phyloP scores from a whole-genome alignment of 2,797 vertebrate genomes.

The Gymnothorax javanicus region DNA sequence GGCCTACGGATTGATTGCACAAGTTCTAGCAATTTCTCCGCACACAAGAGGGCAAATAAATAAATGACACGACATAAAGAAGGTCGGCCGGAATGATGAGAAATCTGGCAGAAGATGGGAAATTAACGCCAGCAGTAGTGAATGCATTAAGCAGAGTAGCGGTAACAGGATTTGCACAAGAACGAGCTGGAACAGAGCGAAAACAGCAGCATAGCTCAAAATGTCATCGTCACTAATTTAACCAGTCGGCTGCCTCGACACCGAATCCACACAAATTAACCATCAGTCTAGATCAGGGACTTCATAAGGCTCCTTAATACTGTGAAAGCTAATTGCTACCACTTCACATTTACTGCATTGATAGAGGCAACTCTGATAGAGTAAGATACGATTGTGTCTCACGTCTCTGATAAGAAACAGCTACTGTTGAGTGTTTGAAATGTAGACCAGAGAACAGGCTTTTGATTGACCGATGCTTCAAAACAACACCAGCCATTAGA shows the following conservation, averaged over 20 bases:
- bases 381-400: conserved; percentile 27
- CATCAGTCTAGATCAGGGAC: conserved; percentile 8
- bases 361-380: conserved; percentile 17
- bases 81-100: conserved; percentile 35
- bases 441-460: conserved; percentile 36
- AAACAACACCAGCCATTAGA: conserved; percentile 37
- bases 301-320: conserved; percentile 19
- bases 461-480: conserved; percentile 21
- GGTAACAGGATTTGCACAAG: conserved; percentile 33
- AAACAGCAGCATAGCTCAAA: conserved; percentile 19
- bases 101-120: conserved; percentile 30
- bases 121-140: conserved; percentile 33
- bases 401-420: conserved; percentile 36
- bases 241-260: not conserved
- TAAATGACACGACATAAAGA: conserved; percentile 28
- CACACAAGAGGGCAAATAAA: conserved; percentile 30
- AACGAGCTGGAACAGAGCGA: conserved; percentile 7
- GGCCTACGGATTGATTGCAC: conserved; percentile 39
- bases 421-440: conserved; percentile 41
- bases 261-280: conserved; percentile 13
- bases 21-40: conserved; percentile 21
- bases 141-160: conserved; percentile 24
- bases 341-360: not conserved
- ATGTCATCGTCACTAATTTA: conserved; percentile 25
- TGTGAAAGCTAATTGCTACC: conserved; percentile 4